Percentiles rank a stretch among this genome's conserved stretches.
phyloP scores from a whole-genome alignment of 1,140 invertebrate species.

The Aleiodes sp. region DNA sequence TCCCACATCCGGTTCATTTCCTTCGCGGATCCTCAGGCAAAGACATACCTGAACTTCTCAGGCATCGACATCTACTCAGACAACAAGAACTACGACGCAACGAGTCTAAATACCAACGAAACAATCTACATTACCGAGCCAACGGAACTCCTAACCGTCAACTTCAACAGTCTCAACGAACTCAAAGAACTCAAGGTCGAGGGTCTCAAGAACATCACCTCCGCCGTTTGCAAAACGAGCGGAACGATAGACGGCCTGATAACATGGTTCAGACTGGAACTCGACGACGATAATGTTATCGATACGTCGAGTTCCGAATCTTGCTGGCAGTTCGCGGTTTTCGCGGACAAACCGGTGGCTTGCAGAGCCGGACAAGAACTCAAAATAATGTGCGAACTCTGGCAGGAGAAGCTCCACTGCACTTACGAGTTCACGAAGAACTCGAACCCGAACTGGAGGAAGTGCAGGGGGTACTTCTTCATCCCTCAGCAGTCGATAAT shows the following conservation, averaged over 20 bases:
- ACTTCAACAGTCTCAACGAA: slow-evolving; percentile 73
- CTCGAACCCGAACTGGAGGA: background rate
- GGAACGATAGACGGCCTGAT: slow-evolving; percentile 73
- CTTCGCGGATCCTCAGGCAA: slow-evolving; percentile 39
- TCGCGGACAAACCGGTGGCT: slow-evolving; percentile 61
- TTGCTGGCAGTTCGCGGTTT: slow-evolving; percentile 83
- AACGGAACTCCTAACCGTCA: slow-evolving; percentile 67
- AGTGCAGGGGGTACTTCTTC: slow-evolving; percentile 46
- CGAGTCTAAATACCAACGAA: slow-evolving; percentile 71
- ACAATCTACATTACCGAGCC: slow-evolving; percentile 71
- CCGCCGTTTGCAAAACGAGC: slow-evolving; percentile 55
- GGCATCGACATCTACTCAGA: slow-evolving; percentile 46
- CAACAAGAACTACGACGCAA: slow-evolving; percentile 75
- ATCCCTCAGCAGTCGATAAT: slow-evolving; percentile 61
- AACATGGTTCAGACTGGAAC: slow-evolving; percentile 78
- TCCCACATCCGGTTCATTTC: slow-evolving; percentile 58
- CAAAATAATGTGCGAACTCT: slow-evolving; percentile 48
- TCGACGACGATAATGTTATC: slow-evolving; percentile 73
- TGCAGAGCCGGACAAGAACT: slow-evolving; percentile 38
- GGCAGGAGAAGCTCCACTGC: slow-evolving; percentile 61
- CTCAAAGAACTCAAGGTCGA: slow-evolving; percentile 61
- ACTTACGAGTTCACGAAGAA: slow-evolving; percentile 40
- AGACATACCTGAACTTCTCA: slow-evolving; percentile 43
- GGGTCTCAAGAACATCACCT: slow-evolving; percentile 56
- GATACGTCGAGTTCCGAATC: slow-evolving; percentile 67